Conservation (phyloP, 2,888 invertebrate genomes). For the Tupiocoris notatus region DNA sequence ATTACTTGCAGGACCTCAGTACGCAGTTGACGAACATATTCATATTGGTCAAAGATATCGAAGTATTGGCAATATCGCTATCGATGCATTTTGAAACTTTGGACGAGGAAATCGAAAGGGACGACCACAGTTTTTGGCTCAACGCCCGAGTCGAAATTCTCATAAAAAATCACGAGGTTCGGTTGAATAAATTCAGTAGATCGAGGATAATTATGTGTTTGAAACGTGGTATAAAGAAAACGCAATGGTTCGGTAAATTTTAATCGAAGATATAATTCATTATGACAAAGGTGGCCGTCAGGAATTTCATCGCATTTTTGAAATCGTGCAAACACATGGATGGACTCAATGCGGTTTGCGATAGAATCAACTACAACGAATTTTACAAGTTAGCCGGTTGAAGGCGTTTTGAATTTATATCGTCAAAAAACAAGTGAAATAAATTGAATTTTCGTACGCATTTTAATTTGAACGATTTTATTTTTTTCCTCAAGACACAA, state of each 20-base stretch:
- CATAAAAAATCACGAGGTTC: conserved; percentile 16
- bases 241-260: too few relatives aligned
- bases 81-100: conserved; percentile 4
- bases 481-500: too few relatives aligned
- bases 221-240: too few relatives aligned
- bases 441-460: too few relatives aligned
- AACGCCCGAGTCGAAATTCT: conserved; percentile 34
- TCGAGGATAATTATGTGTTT: too few relatives aligned
- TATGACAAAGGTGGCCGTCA: conserved; percentile 18
- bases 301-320: conserved; percentile 30
- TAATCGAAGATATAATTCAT: not conserved
- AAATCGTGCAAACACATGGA: conserved; percentile 34
- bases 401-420: too few relatives aligned
- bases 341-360: conserved; percentile 34
- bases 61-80: conserved; percentile 14
- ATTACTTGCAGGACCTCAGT: conserved; percentile 24
- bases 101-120: not conserved
- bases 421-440: too few relatives aligned
- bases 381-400: conserved; percentile 10
- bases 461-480: too few relatives aligned
- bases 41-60: conserved; percentile 17
- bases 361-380: conserved; percentile 40
- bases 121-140: not conserved
- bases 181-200: too few relatives aligned
- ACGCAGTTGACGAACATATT: conserved; percentile 31